Evolutionary conservation across 2,888 invertebrate species (phyloP).

Genomic region (Ptilodon capucinus): DNA sequence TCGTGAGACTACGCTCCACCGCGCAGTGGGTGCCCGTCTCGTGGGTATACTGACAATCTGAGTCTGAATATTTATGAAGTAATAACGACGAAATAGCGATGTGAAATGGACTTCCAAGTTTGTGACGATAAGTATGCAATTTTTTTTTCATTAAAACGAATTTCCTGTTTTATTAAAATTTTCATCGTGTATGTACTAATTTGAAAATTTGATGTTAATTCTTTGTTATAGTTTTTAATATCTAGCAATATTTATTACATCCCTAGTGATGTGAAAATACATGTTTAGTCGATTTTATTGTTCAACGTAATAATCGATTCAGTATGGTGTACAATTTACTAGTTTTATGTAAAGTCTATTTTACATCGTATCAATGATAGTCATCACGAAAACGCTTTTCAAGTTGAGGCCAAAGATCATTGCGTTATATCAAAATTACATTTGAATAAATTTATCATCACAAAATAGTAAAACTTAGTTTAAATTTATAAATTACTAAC

Average conservation of each 20-base stretch:
- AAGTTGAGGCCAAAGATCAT: constrained; percentile 28
- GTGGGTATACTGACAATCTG: constrained; percentile 95
- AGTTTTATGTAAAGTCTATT: constrained; percentile 14
- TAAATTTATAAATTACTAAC: neutral
- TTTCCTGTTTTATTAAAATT: too few relatives aligned
- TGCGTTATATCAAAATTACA: neutral
- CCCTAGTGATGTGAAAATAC: too few relatives aligned
- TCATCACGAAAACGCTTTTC: neutral
- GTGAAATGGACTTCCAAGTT: constrained; percentile 30
- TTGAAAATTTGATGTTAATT: too few relatives aligned
- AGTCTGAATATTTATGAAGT: constrained; percentile 40
- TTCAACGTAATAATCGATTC: neutral
- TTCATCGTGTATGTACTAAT: too few relatives aligned
- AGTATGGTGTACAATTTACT: neutral
- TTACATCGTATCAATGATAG: constrained; percentile 13
- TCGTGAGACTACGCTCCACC: constrained; percentile 94
- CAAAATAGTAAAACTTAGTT: constrained; percentile 4
- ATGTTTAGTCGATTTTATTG: neutral
- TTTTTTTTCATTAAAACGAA: too few relatives aligned
- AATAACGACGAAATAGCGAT: neutral
- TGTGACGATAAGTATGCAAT: too few relatives aligned
- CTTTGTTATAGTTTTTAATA: too few relatives aligned
- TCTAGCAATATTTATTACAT: too few relatives aligned
- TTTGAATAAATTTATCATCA: constrained; percentile 17
- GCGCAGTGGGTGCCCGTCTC: constrained; percentile 99